Base-by-base conservation (phyloP, 2,113 vertebrate species). In the Manacus vitellinus region DNA sequence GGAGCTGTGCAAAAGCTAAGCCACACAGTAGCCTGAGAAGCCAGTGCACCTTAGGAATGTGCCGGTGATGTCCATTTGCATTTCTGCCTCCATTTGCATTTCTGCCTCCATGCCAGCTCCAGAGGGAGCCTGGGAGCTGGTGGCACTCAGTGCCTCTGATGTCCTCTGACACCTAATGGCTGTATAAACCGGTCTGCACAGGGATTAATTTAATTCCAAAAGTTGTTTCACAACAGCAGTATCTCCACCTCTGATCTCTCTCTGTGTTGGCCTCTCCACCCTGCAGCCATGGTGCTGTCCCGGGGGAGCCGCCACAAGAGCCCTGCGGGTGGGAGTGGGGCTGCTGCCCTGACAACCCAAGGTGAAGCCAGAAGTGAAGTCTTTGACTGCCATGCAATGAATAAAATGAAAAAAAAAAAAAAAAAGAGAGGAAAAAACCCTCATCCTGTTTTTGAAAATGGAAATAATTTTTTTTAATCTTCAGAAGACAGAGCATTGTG, bases 291-390 rank as follows among this genome's bases (percentile, higher is more conserved):
- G 0, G 31, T 2, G 1, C 1, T 3, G 65, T 21, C 27, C 72
- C 1, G 4, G 31, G 4, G 47, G 16, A n/a, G 23, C 46, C 74
- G 55, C 35, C 2, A 1, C 6, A 3, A 2, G 2, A 80, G n/a
- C 55, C 43, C 30, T 37, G 30, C 25, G 3, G 0, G 22, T 1
- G 2, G 20, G 2, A 41, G 31, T 16, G 2, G 0, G 43, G 14
- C 31, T 1, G 1, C 59, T 3, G 3, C n/a, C 33, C 37, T 4
- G 8, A 37, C 41, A 30, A 43, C 28, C n/a, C 0, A 0, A 55
- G 30, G 41, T 44, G 49, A 43, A 58, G n/a, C 43, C 2, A 7
- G 12, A 63, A 54, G 18, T 4, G 31, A 79, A 37, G 37, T 43
- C 71, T 78, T 51, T 67, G 67, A 66, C 37, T 84, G 56, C 43